Evolutionary conservation across 2,113 vertebrate genomes (phyloP), one percentile per base, ranked within the genome.

Genomic region (Odontesthes bonariensis): DNA sequence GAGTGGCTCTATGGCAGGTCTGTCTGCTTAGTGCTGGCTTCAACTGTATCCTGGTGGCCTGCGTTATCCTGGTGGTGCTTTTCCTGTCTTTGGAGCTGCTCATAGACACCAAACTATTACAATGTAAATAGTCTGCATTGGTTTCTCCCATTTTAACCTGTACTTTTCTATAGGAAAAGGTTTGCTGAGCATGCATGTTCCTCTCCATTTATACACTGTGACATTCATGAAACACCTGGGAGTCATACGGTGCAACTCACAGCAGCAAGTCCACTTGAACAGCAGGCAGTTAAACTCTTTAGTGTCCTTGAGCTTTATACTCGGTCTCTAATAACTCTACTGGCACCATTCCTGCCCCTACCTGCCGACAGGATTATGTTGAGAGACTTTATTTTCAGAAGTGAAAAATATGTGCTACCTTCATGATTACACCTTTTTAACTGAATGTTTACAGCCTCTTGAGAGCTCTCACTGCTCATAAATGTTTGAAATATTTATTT

Each of bases 21-120:
- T 97, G 98, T 92, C 95, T 99, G 92, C 96, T 99, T 92, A 99
- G 97, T 81, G 97, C 96, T 5, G 97, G 97, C 83, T 96, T 99
- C 94, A 99, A 99, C 96, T 96, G 96, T 88, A 94, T 99, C 94
- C 95, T 99, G 95, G 97, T 99, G 93, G 96, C 96, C 87, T 97
- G 96, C 87, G 97, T 99, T 86, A 92, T 99, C 85, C 94, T 99
- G 93, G 97, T 99, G 93, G 97, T 98, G 92, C 94, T 97, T 67
- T 96, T 99, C 83, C 96, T 99, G 92, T 97, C 96, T 67, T 86
- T 99, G 96, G 98, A 99, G 88, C 96, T 99, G 69, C 97, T 99
- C 88, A 98, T 99, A 92, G 98, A 99, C 95, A 97, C 97, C 92
- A 98, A 97, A 92, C 95, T 98, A 79, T 95, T 99, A 85, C 98